A percentile compares a stretch with the other conserved stretches of the same genome.
Evolutionary conservation across 2,113 vertebrate species (phyloP).

Genomic region (Misgurnus mizolepis): DNA sequence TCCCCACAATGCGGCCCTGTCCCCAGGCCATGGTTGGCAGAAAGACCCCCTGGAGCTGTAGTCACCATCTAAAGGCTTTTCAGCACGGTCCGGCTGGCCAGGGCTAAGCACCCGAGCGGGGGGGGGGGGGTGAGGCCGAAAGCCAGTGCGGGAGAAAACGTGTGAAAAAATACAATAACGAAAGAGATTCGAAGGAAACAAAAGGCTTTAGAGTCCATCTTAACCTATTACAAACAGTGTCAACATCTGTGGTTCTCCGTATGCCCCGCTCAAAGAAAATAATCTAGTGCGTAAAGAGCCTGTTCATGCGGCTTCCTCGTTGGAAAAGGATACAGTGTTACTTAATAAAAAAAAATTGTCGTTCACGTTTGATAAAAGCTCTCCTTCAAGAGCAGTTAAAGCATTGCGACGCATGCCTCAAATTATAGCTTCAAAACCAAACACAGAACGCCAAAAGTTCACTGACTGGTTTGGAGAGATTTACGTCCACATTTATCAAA

Average conservation of each 20-base stretch:
- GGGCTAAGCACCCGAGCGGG: constrained; percentile 57
- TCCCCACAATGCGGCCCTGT: constrained; percentile 83
- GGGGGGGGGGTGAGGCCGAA: constrained; percentile 53
- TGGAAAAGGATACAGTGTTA: constrained; percentile 87
- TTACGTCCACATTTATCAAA: constrained; percentile 35
- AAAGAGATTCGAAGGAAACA: constrained; percentile 89
- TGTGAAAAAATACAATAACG: constrained; percentile 77
- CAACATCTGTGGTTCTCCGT: constrained; percentile 86
- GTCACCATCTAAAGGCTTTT: constrained; percentile 86
- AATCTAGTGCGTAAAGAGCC: constrained; percentile 67
- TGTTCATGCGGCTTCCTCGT: constrained; percentile 78
- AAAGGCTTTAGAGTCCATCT: constrained; percentile 91
- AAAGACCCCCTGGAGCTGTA: constrained; percentile 82
- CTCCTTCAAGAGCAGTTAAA: constrained; percentile 14
- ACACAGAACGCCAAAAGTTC: constrained; percentile 48
- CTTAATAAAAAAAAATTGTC: constrained; percentile 39
- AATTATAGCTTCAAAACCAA: background rate
- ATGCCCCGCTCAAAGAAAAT: constrained; percentile 70
- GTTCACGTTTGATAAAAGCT: constrained; percentile 1
- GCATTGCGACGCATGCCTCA: background rate
- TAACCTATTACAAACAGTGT: constrained; percentile 78
- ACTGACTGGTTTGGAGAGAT: constrained; percentile 5
- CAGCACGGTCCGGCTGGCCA: constrained; percentile 71
- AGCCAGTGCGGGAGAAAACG: constrained; percentile 63
- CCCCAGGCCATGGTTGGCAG: constrained; percentile 77